Percentiles rank a stretch among this genome's conserved stretches.
phyloP scores from a whole-genome alignment of 2,113 vertebrate genomes.

The Rhinopomastus cyanomelas region DNA sequence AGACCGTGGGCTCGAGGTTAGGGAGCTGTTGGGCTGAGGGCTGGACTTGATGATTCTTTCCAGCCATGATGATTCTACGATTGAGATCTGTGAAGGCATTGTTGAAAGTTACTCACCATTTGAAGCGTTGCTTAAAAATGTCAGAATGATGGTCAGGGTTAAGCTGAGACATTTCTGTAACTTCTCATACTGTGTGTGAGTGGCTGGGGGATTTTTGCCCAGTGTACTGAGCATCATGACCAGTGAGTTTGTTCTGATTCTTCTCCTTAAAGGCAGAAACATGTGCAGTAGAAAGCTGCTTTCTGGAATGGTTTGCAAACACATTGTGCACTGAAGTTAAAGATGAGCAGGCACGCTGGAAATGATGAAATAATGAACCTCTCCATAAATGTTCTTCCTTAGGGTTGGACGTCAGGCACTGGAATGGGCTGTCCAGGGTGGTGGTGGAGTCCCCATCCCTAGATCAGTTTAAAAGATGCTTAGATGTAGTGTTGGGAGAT shows the following conservation, averaged over 20 bases:
- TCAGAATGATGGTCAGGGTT: neutral
- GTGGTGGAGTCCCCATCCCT: no score
- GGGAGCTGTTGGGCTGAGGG: no score
- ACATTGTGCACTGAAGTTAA: neutral
- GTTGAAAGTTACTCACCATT: neutral
- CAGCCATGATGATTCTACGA: no score
- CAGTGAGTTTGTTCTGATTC: neutral
- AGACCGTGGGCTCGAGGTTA: no score
- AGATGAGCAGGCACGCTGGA: neutral
- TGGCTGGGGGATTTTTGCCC: no score
- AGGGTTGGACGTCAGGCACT: no score
- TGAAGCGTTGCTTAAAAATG: neutral
- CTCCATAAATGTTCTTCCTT: neutral
- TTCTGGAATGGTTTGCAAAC: neutral
- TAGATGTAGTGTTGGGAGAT: no score
- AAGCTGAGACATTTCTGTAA: neutral
- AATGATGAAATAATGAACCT: neutral
- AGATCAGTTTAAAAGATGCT: no score
- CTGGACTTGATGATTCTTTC: no score
- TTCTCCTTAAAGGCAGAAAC: neutral
- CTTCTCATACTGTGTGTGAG: neutral
- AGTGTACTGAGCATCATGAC: neutral
- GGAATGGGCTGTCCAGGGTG: no score
- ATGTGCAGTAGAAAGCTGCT: neutral
- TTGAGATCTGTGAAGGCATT: neutral